Evolutionary conservation across 1,140 invertebrate species (phyloP), one percentile per base, ranked within the genome.

Genomic region (Oncopeltus fasciatus): DNA sequence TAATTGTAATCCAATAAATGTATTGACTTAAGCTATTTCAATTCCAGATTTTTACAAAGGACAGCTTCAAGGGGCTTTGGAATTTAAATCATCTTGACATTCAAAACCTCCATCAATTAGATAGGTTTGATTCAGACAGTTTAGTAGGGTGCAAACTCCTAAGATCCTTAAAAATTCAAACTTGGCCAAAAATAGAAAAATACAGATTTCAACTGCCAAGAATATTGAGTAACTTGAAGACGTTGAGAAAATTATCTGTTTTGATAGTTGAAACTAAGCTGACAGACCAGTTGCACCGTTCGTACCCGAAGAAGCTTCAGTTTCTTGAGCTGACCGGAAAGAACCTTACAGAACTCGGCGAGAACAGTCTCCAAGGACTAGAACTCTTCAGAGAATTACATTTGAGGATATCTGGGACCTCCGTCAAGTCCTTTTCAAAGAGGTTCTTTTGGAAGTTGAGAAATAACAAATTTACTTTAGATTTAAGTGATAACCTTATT

Each of bases 401-500:
- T 64, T 76, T 92, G 8, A 79, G 82, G 69, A 89, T 92, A 60
- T 83, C 81, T 43, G 78, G 83, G 65, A 90, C 88, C 1, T 79
- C 81, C 46, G 79, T 92, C 12, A 79, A 81, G 60, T 82, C 86
- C 69, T 72, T 92, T 59, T 88, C 89, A 27, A 78, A 84, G 0
- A 83, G 85, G 56, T 81, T 92, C 59, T 87, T 92, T 72, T 77
- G 83, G 16, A 80, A 83, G 64, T 82, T 86, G 12, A 82, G 82
- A 71, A 79, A 90, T 61, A 83, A 87, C 0, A 85, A 89, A 70
- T 77, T 91, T n/a, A 83, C 85, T 2, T 75, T 92, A 47, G 89
- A 92, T 71, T 76, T 92, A 47, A 83, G 86, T 64, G 80, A 86
- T 69, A 92, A 92, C 76, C 81, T 85, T 74, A 81, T 92, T 66